phyloP scores from a whole-genome alignment of 1,140 invertebrate species.

The Hetaerina americana region DNA sequence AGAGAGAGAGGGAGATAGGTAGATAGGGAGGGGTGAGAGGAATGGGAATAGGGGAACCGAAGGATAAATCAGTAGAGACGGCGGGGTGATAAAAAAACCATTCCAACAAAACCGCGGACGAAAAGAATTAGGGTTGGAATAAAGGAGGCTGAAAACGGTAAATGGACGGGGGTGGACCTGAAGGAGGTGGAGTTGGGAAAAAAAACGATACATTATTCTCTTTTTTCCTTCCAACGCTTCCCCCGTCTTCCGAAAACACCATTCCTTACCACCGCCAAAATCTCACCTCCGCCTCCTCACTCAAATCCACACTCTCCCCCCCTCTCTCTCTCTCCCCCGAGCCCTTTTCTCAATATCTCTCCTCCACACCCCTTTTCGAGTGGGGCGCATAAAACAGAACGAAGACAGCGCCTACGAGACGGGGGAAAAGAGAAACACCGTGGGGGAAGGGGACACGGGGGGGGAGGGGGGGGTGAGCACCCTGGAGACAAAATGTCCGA shows the following conservation, averaged over 20 bases:
- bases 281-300: neutral
- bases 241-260: too few relatives aligned
- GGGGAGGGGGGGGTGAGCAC: neutral
- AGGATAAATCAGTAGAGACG: neutral
- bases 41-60: neutral
- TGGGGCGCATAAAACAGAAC: neutral
- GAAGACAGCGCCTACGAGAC: neutral
- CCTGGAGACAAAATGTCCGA: neutral
- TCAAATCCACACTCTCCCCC: neutral
- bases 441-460: neutral
- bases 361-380: neutral
- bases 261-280: too few relatives aligned
- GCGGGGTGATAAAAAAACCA: neutral
- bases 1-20: too few relatives aligned
- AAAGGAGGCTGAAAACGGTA: neutral
- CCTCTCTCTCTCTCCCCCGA: neutral
- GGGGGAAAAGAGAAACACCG: neutral
- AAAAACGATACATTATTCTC: too few relatives aligned
- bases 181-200: too few relatives aligned
- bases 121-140: neutral
- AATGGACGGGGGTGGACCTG: neutral
- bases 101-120: neutral
- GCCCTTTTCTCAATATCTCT: neutral
- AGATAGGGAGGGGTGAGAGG: neutral
- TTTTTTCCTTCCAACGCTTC: too few relatives aligned